Percentiles rank a stretch among this genome's conserved stretches.
These are phyloP conservation scores for Galleria mellonella DNA, from an alignment of 1,140 invertebrate species.

Conservation along the genomic window DNA sequence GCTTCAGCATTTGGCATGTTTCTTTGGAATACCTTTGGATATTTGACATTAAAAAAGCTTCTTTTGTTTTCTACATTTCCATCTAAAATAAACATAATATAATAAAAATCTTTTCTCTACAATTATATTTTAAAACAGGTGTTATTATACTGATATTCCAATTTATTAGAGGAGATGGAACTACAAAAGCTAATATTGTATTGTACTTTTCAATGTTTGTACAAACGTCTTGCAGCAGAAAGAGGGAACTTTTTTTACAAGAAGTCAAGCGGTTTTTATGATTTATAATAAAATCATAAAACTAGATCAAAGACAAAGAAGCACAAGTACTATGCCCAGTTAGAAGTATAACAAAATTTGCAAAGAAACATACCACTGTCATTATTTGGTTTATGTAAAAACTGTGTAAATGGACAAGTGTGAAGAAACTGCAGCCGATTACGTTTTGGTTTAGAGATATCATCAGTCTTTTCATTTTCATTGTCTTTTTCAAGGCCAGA, in stretches of 20 bases:
- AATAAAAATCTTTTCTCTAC: not conserved
- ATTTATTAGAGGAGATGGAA: not conserved
- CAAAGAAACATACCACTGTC: constrained; percentile 28
- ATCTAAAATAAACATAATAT: constrained; percentile 23
- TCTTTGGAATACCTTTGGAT: constrained; percentile 60
- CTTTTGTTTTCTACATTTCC: constrained; percentile 30
- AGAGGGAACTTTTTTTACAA: too few relatives aligned
- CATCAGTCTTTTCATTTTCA: constrained; percentile 62
- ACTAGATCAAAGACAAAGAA: too few relatives aligned
- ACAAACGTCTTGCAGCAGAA: too few relatives aligned
- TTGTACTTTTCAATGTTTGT: not conserved
- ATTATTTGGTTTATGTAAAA: constrained; percentile 36
- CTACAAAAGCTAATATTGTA: not conserved
- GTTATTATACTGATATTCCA: too few relatives aligned
- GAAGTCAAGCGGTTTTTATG: too few relatives aligned
- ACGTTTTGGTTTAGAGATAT: constrained; percentile 47
- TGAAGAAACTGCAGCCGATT: constrained; percentile 45
- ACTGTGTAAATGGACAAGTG: constrained; percentile 41
- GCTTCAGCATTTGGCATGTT: constrained; percentile 69
- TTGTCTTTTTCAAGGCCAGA: constrained; percentile 63
- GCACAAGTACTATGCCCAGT: too few relatives aligned
- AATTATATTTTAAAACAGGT: too few relatives aligned
- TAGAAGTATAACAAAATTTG: not conserved
- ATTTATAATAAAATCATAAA: too few relatives aligned
- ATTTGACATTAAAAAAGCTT: constrained; percentile 43